These are phyloP conservation scores for Nycticryphes semicollaris DNA, from an alignment of 2,113 vertebrate species.

Conservation along the genomic window DNA sequence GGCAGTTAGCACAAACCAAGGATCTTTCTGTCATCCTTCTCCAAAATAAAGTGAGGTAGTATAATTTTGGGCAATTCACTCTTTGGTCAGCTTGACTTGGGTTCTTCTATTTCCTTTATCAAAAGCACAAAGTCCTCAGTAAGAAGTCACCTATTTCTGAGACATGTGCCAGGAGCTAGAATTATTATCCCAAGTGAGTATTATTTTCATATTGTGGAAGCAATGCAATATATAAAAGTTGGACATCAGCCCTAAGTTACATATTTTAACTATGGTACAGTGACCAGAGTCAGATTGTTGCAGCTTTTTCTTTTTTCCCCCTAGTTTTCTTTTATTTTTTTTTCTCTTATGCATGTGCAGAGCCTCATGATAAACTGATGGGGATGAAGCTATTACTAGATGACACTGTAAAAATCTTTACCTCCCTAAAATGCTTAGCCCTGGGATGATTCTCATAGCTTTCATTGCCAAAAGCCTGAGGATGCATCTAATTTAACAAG, in stretches of 20 bases:
- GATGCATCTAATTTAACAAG: not conserved
- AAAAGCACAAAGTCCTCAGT: not conserved
- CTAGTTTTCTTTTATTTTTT: not conserved
- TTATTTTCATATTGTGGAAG: not conserved
- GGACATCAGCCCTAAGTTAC: not conserved
- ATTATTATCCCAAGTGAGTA: not conserved
- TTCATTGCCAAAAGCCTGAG: not conserved
- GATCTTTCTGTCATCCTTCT: not conserved
- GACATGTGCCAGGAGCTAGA: not conserved
- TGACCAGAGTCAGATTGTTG: not conserved
- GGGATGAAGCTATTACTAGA: not conserved
- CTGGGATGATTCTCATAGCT: not conserved
- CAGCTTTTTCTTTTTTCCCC: not conserved
- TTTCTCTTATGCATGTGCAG: not conserved
- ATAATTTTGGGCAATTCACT: not conserved
- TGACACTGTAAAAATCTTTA: not conserved
- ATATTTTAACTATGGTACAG: not conserved
- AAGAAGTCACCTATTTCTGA: not conserved
- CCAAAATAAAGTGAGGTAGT: not conserved
- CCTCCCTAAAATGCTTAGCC: not conserved
- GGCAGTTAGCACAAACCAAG: not conserved
- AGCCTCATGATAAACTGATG: not conserved
- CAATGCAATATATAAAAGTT: not conserved
- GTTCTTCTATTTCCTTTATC: not conserved
- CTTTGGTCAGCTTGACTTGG: not conserved